Conservation (phyloP, 2,113 vertebrate species). For the Candoia aspera region DNA sequence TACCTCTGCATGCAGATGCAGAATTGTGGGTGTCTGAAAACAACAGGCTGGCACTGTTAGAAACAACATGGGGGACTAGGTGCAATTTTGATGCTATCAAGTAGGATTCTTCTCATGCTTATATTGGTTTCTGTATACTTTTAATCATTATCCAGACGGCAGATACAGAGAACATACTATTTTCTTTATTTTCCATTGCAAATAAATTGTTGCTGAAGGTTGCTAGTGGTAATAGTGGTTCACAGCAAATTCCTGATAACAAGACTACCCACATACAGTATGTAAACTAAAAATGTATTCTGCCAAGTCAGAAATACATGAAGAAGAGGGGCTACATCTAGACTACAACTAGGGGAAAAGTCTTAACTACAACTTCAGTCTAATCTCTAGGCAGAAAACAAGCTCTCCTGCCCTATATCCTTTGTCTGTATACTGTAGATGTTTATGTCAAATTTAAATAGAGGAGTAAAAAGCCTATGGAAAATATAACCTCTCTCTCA, state of each 20-base stretch:
- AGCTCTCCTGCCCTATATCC: neutral
- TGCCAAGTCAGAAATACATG: neutral
- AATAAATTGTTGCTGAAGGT: neutral
- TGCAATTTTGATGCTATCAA: neutral
- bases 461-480: neutral
- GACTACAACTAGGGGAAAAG: neutral
- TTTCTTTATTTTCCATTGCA: neutral
- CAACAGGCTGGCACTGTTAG: neutral
- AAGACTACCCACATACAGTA: neutral
- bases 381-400: neutral
- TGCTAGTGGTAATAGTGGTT: neutral
- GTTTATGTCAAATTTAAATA: constrained; percentile 28
- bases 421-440: constrained; percentile 7
- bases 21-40: neutral
- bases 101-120: neutral
- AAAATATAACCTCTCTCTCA: neutral
- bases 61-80: neutral
- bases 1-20: neutral
- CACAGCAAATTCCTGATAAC: neutral
- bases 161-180: neutral
- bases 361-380: neutral
- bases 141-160: neutral
- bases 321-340: neutral
- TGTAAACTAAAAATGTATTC: neutral
- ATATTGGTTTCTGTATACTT: neutral